phyloP scores from a whole-genome alignment of 2,797 vertebrate species.

The Sebastes alutus region DNA sequence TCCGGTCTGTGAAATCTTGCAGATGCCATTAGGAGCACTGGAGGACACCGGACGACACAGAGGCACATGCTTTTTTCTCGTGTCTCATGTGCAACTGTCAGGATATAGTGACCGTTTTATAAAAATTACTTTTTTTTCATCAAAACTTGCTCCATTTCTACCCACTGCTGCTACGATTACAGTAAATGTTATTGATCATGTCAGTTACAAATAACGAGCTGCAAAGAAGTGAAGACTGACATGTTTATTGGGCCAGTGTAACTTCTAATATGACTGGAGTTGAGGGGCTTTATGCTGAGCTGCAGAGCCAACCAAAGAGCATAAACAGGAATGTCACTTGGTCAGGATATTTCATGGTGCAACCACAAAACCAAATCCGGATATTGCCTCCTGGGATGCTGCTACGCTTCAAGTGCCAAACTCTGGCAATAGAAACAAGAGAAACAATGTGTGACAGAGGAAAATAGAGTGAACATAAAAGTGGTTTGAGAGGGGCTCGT shows the following conservation, averaged over 20 bases:
- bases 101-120: no score
- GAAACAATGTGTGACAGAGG: conserved; percentile 19
- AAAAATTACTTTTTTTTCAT: no score
- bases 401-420: not conserved
- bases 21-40: no score
- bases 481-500: not conserved
- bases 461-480: conserved; percentile 33
- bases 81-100: no score
- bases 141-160: no score
- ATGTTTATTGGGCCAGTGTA: conserved; percentile 13
- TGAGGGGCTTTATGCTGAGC: conserved; percentile 10
- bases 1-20: no score
- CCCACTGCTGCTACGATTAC: not conserved
- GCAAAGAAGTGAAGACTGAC: conserved; percentile 6
- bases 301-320: conserved; percentile 32
- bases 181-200: not conserved
- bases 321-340: conserved; percentile 34
- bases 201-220: not conserved
- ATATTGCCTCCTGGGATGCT: conserved; percentile 49
- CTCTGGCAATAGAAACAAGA: conserved; percentile 12
- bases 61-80: no score
- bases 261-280: conserved; percentile 18
- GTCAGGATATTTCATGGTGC: conserved; percentile 51
- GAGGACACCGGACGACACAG: no score
- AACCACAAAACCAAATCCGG: conserved; percentile 60